These are phyloP conservation scores for Anhinga anhinga DNA, from an alignment of 2,113 vertebrate species.

Conservation along the genomic window DNA sequence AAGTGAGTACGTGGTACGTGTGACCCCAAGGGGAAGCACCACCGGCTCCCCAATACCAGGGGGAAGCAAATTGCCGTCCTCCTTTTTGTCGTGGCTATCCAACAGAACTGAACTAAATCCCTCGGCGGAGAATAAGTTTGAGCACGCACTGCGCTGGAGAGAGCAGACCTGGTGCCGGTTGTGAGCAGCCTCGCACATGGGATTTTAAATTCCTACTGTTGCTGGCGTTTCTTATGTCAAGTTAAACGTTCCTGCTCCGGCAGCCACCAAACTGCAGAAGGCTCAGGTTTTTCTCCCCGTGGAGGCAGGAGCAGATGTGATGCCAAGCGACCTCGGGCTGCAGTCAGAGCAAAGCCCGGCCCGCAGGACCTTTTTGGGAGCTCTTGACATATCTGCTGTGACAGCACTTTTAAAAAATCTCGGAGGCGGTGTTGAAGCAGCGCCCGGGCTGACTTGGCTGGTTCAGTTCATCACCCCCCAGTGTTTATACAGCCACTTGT, in stretches of 20 bases:
- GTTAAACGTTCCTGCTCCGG: neutral
- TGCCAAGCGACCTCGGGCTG: neutral
- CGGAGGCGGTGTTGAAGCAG: neutral
- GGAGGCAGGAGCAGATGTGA: neutral
- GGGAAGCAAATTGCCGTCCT: neutral
- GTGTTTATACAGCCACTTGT: neutral
- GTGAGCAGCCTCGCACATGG: neutral
- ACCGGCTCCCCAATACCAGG: fast-evolving
- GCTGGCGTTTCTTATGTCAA: neutral
- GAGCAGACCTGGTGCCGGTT: neutral
- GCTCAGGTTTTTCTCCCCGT: neutral
- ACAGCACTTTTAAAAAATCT: neutral
- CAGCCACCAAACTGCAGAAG: neutral
- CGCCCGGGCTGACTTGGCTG: neutral
- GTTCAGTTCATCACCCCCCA: neutral
- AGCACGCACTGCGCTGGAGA: neutral
- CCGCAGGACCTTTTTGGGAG: constrained; percentile 18
- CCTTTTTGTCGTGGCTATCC: neutral
- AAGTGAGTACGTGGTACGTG: fast-evolving
- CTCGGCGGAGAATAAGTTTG: fast-evolving
- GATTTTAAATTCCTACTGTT: neutral
- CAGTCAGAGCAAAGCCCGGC: neutral
- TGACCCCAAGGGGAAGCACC: neutral
- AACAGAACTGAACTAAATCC: neutral
- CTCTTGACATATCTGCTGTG: constrained; percentile 16